Evolutionary conservation across 2,113 vertebrate genomes (phyloP).

Genomic region (Otolemur garnettii): DNA sequence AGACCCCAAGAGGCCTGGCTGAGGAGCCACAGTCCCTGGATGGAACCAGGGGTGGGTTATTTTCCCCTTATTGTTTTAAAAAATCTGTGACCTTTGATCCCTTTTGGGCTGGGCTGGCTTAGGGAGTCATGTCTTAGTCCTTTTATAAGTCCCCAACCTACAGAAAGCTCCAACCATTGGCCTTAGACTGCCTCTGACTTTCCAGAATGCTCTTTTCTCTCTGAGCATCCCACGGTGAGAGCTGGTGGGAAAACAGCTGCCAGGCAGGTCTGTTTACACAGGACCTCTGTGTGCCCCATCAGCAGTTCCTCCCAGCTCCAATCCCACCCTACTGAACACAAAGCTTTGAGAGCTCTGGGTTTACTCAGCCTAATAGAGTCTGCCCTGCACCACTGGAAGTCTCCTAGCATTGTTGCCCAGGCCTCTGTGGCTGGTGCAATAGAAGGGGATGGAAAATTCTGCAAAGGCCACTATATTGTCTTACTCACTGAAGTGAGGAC

Average conservation of each 20-base stretch:
- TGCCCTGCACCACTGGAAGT: background rate
- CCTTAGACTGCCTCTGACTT: background rate
- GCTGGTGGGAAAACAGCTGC: slow-evolving; percentile 51
- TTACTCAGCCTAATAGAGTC: background rate
- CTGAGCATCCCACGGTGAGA: background rate
- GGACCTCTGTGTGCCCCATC: background rate
- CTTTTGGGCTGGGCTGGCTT: slow-evolving; percentile 73
- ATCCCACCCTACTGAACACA: background rate
- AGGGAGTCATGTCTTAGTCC: slow-evolving; percentile 74
- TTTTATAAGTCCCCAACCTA: slow-evolving; percentile 62
- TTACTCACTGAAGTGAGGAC: background rate
- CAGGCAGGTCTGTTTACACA: background rate
- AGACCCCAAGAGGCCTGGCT: background rate
- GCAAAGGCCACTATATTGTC: background rate
- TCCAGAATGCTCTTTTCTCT: background rate
- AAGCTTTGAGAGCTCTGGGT: background rate
- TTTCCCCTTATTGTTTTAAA: slow-evolving; percentile 84
- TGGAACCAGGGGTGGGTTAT: slow-evolving; percentile 84
- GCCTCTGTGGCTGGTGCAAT: background rate
- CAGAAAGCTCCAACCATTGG: slow-evolving; percentile 62
- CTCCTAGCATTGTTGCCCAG: background rate
- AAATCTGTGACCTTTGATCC: slow-evolving; percentile 77
- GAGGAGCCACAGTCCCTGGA: slow-evolving; percentile 80
- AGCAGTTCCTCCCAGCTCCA: background rate
- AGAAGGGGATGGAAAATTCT: background rate